Percentiles rank a stretch among this genome's conserved stretches.
Evolutionary conservation across 2,113 vertebrate species (phyloP).

Genomic region (Carettochelys insculpta): DNA sequence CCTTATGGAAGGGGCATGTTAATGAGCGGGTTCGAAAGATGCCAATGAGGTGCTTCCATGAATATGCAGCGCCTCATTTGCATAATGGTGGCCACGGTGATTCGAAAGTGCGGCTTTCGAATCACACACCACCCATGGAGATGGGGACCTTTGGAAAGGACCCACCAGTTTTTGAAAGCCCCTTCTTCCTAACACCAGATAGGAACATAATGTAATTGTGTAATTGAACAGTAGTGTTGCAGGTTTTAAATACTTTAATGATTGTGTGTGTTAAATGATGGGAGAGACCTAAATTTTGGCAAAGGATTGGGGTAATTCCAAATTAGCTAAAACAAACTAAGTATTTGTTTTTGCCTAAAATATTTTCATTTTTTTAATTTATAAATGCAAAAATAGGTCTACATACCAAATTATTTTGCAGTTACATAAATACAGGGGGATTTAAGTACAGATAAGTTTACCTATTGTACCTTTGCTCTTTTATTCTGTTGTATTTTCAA

Average conservation of each 20-base stretch:
- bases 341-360: not conserved
- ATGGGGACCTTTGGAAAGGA: too few species aligned
- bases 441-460: not conserved
- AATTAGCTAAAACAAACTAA: not conserved
- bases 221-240: not conserved
- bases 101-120: too few species aligned
- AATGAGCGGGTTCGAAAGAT: too few species aligned
- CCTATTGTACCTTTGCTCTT: not conserved
- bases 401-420: not conserved
- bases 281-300: not conserved
- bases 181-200: too few species aligned
- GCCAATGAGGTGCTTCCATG: too few species aligned
- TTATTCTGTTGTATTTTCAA: not conserved
- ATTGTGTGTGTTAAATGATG: not conserved
- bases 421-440: not conserved
- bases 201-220: too few species aligned
- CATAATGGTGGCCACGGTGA: too few species aligned
- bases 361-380: not conserved
- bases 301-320: not conserved
- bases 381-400: not conserved
- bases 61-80: too few species aligned
- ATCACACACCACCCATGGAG: too few species aligned
- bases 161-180: too few species aligned
- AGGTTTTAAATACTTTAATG: not conserved
- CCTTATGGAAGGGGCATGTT: too few species aligned